phyloP scores from a whole-genome alignment of 2,888 invertebrate genomes.

The Ditylenchus weischeri region DNA sequence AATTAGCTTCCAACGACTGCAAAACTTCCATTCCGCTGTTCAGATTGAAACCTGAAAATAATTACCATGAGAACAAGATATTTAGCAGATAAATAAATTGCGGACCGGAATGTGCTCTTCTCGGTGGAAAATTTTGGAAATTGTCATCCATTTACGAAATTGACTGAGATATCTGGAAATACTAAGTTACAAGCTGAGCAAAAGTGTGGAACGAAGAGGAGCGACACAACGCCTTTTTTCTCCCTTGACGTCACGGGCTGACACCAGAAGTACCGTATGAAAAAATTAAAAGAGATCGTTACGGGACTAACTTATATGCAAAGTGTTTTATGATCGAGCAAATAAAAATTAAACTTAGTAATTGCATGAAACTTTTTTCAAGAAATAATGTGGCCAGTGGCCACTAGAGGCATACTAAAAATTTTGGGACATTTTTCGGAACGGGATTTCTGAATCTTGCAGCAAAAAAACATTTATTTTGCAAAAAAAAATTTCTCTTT shows the following conservation, averaged over 20 bases:
- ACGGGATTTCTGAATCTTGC: too few species aligned
- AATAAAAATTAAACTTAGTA: too few species aligned
- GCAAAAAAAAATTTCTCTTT: too few species aligned
- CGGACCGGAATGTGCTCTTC: background rate
- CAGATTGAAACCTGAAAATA: background rate
- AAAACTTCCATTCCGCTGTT: background rate
- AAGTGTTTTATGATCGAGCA: too few species aligned
- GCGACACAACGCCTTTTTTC: slow-evolving; percentile 1
- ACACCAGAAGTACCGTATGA: background rate
- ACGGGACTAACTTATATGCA: background rate
- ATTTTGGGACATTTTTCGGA: too few species aligned
- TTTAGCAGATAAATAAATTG: background rate
- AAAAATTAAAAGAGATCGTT: slow-evolving; percentile 2
- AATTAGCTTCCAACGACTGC: background rate
- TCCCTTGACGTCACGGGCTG: slow-evolving; percentile 6
- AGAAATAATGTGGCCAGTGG: too few species aligned
- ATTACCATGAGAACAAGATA: background rate
- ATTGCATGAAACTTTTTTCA: too few species aligned
- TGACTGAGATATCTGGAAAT: too few species aligned
- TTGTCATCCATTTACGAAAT: background rate
- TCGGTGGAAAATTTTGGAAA: background rate
- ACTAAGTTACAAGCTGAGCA: too few species aligned
- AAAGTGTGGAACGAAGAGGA: slow-evolving; percentile 2
- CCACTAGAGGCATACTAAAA: too few species aligned
- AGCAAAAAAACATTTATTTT: too few species aligned